Evolutionary conservation across 2,797 vertebrate genomes (phyloP).

Genomic region (Lepus townsendii): DNA sequence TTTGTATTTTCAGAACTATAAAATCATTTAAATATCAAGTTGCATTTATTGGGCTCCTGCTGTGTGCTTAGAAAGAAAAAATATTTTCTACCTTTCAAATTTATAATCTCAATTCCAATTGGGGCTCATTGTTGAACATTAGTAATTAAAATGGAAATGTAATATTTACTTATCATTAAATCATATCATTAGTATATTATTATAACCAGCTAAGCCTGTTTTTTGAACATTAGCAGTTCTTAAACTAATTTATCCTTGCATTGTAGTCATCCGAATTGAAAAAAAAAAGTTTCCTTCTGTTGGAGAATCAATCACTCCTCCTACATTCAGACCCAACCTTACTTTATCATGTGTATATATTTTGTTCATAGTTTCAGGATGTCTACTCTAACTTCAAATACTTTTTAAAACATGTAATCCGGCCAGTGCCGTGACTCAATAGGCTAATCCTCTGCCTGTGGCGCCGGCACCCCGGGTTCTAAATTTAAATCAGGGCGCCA

Average conservation of each 20-base stretch:
- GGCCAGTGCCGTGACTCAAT: no score
- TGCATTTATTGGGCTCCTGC: background rate
- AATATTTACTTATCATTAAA: background rate
- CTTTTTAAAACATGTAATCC: background rate
- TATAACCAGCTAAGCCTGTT: background rate
- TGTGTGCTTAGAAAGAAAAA: background rate
- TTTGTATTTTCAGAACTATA: background rate
- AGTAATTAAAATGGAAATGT: constrained; percentile 1
- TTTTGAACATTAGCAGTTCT: background rate
- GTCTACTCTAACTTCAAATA: constrained; percentile 12
- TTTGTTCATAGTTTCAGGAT: constrained; percentile 8
- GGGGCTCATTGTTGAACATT: background rate
- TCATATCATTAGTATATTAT: background rate
- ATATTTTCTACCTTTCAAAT: background rate
- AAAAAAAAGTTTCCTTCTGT: background rate
- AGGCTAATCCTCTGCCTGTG: no score
- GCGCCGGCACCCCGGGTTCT: no score
- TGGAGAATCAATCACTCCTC: background rate
- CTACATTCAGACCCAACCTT: background rate
- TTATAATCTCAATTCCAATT: background rate
- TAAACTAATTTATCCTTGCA: background rate
- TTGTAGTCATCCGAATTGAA: background rate
- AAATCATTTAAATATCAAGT: background rate
- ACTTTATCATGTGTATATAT: background rate
- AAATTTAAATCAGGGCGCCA: no score